These are phyloP conservation scores for Calidris pugnax DNA, from an alignment of 2,113 vertebrate species.

Conservation along the genomic window DNA sequence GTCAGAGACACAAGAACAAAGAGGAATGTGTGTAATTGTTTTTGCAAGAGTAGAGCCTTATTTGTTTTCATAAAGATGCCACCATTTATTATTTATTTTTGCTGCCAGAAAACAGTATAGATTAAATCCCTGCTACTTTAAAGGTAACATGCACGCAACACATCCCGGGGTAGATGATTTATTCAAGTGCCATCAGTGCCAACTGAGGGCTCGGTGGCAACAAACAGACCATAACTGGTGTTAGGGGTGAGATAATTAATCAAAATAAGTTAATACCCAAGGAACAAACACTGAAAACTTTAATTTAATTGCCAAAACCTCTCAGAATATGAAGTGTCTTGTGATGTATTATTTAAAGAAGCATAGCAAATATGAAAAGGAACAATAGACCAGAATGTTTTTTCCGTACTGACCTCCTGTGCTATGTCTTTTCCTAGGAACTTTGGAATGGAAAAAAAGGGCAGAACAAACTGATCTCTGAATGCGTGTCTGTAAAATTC, in stretches of 20 bases:
- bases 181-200: not conserved
- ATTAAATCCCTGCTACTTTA: conserved; percentile 11
- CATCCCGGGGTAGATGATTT: conserved; percentile 3
- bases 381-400: not conserved
- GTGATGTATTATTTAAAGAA: conserved; percentile 48
- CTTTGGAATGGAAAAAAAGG: not conserved
- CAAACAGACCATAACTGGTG: conserved; percentile 3
- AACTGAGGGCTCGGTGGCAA: not conserved
- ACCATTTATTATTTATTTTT: not conserved
- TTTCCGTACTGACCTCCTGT: not conserved
- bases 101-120: not conserved
- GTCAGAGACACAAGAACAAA: not conserved
- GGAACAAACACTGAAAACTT: conserved; percentile 4
- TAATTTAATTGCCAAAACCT: conserved; percentile 24
- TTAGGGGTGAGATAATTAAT: conserved; percentile 13
- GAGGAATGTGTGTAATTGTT: not conserved
- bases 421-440: conserved; percentile 1
- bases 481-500: not conserved
- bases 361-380: not conserved
- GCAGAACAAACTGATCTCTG: not conserved
- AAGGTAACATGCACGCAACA: not conserved
- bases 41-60: not conserved
- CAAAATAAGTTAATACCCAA: conserved; percentile 8
- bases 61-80: not conserved
- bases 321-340: not conserved